These are phyloP conservation scores for Ceriagrion tenellum DNA, from an alignment of 2,888 invertebrate species.

Conservation along the genomic window DNA sequence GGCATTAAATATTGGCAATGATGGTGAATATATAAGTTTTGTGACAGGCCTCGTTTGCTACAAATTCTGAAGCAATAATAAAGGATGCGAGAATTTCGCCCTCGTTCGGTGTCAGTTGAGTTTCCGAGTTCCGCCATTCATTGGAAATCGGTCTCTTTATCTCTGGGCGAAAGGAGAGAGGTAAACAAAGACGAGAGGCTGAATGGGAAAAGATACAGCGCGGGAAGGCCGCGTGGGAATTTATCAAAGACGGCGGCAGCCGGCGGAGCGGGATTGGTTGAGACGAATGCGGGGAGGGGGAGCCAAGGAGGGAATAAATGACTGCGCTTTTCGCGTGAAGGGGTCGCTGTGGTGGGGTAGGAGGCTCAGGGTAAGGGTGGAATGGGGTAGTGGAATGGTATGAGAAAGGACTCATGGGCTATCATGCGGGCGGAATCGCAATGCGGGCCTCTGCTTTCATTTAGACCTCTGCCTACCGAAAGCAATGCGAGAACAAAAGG, in stretches of 20 bases:
- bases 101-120: too few relatives aligned
- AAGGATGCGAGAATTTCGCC: too few relatives aligned
- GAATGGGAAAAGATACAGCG: background rate
- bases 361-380: too few relatives aligned
- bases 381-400: too few relatives aligned
- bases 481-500: background rate
- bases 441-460: background rate
- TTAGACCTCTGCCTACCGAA: background rate
- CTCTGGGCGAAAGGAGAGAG: background rate
- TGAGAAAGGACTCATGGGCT: background rate
- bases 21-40: too few relatives aligned
- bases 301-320: background rate
- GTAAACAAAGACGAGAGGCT: background rate
- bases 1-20: too few relatives aligned
- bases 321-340: background rate
- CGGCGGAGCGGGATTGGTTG: background rate
- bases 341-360: background rate
- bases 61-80: too few relatives aligned
- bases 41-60: too few relatives aligned
- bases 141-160: too few relatives aligned
- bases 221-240: background rate
- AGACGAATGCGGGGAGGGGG: background rate
- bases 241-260: background rate
- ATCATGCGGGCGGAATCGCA: background rate
- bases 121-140: too few relatives aligned